Evolutionary conservation across 1,140 invertebrate genomes (phyloP).

Genomic region (Zaprionus camerounensis): DNA sequence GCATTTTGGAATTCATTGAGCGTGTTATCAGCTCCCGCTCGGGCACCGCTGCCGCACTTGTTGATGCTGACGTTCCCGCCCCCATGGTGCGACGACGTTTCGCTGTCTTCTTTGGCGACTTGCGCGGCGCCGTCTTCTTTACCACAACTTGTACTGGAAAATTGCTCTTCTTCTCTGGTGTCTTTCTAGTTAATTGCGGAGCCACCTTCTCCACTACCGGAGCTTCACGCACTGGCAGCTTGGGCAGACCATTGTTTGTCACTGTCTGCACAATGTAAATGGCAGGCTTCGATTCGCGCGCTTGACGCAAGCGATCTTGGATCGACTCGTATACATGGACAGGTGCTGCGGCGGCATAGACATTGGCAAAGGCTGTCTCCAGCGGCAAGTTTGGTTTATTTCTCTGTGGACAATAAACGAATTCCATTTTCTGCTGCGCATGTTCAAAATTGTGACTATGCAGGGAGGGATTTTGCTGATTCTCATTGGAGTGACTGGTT

Average conservation of each 20-base stretch:
- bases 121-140: background rate
- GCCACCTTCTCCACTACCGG: background rate
- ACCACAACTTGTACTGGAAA: background rate
- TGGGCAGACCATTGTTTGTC: conserved; percentile 32
- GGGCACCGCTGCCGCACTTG: background rate
- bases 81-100: conserved; percentile 50
- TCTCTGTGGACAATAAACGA: background rate
- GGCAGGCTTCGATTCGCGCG: conserved; percentile 71
- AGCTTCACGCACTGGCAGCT: background rate
- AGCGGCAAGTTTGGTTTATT: conserved; percentile 9
- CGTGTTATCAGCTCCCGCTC: conserved; percentile 64
- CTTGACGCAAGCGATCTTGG: conserved; percentile 64
- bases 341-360: conserved; percentile 63
- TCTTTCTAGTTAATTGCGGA: background rate
- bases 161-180: background rate
- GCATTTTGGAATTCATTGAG: conserved; percentile 66
- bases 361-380: conserved; percentile 55
- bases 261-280: conserved; percentile 74
- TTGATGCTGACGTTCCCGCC: background rate
- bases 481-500: background rate
- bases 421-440: background rate
- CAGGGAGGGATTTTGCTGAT: background rate
- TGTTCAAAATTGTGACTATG: background rate
- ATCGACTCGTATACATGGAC: conserved; percentile 56
- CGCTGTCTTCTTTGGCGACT: conserved; percentile 9